Base-by-base conservation (phyloP, 2,888 invertebrate species). In the Campopleginae sp. region DNA sequence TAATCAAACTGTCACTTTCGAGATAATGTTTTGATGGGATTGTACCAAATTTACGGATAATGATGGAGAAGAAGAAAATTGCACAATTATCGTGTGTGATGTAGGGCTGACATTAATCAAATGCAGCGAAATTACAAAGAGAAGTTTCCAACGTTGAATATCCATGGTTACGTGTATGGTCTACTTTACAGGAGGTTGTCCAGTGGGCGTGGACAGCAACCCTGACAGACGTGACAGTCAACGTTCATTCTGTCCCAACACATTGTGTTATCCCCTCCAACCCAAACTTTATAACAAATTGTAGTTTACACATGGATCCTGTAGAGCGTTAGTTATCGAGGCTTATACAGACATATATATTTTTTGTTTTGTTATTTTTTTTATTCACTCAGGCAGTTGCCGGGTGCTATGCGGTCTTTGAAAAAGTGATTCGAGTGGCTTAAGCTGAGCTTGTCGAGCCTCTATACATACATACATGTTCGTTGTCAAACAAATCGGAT, bases 51-150 rank as follows among this genome's bases (percentile, higher is more conserved):
- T 42, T 23, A n/a, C 5, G 68, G 68, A 68, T 68, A 46, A 68
- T 46, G 27, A 46, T 27, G 68, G 46, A 38, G 27, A 14, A 68
- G 6, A 17, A 23, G 27, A 88, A 87, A 88, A 86, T 90, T 89
- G 90, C 89, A 91, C 91, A 92, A 92, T 92, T 91, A 91, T 65
- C 65, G 38, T 90, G 88, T 88, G 86, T 54, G 19, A 23, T 38
- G 19, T 82, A 87, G 86, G 75, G 75, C 81, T 74, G 58, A 85
- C 63, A 77, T 90, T 90, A 90, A 92, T 92, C 91, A 92, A 92
- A 92, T 89, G 90, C 88, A 68, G 46, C 71, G 84, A 88, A 89
- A 89, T 90, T 90, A 91, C 89, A 90, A 61, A 74, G 90, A 81
- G 90, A 91, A 91, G 89, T 91, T 91, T 91, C 90, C 87, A 91